Evolutionary conservation across 1,140 invertebrate genomes (phyloP).

Genomic region (Teleopsis dalmanni): DNA sequence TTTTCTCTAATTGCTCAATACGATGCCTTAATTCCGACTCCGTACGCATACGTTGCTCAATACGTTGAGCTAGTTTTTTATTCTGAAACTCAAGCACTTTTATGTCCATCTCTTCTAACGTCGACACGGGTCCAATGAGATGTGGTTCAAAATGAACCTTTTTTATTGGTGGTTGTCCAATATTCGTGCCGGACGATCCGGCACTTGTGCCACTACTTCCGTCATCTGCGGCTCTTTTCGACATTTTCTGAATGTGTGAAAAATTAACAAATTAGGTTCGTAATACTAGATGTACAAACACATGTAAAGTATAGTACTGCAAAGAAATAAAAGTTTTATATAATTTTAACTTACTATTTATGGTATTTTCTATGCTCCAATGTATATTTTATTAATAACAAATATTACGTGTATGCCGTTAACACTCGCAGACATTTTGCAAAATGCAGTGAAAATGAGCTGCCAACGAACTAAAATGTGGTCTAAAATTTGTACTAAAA

Average conservation of each 20-base stretch:
- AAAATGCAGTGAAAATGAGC: too few species aligned
- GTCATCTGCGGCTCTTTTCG: slow-evolving; percentile 63
- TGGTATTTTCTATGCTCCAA: too few species aligned
- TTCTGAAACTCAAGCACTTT: slow-evolving; percentile 96
- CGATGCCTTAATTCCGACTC: slow-evolving; percentile 84
- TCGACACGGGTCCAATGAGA: slow-evolving; percentile 85
- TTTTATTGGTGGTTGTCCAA: slow-evolving; percentile 64
- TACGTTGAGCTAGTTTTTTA: slow-evolving; percentile 86
- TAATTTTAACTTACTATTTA: too few species aligned
- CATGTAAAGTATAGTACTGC: background rate
- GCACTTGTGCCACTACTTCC: slow-evolving; percentile 35
- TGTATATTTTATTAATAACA: too few species aligned
- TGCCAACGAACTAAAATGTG: too few species aligned
- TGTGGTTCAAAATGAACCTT: slow-evolving; percentile 92
- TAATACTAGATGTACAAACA: background rate
- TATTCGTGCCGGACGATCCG: slow-evolving; percentile 11
- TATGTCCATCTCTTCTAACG: slow-evolving; percentile 93
- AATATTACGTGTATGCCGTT: too few species aligned
- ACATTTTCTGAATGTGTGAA: slow-evolving; percentile 48
- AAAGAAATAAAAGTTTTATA: background rate
- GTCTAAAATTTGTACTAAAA: too few species aligned
- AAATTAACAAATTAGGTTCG: background rate
- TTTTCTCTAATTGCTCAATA: slow-evolving; percentile 93
- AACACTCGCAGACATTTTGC: too few species aligned
- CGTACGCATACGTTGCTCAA: slow-evolving; percentile 82